Evolutionary conservation across 1,140 invertebrate genomes (phyloP).

Genomic region (Penaeus chinensis): DNA sequence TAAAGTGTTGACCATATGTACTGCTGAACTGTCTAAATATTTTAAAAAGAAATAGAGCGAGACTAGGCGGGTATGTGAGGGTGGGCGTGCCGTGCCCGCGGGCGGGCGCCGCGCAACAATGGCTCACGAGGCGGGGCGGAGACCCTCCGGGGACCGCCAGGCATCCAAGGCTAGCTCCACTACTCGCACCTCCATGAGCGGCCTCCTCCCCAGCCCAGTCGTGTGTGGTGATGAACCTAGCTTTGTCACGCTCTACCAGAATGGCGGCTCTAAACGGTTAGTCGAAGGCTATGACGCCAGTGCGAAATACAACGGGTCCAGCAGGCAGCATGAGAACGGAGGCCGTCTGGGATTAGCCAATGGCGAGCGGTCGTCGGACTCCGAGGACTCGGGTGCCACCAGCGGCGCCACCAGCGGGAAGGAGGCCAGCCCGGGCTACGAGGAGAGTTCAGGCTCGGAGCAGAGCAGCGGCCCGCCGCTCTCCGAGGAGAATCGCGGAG

Average conservation of each 20-base stretch:
- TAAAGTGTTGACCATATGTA: too few species aligned
- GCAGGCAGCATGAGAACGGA: constrained; percentile 36
- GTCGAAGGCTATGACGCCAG: constrained; percentile 42
- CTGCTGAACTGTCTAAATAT: too few species aligned
- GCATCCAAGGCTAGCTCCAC: constrained; percentile 37
- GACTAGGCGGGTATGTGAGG: constrained; percentile 24
- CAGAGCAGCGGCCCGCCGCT: constrained; percentile 57
- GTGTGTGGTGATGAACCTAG: constrained; percentile 58
- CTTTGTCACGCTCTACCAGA: constrained; percentile 48
- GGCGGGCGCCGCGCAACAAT: constrained; percentile 41
- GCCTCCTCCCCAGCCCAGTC: constrained; percentile 61
- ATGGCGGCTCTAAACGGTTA: constrained; percentile 52
- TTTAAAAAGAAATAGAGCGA: not conserved
- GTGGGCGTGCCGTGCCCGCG: constrained; percentile 40
- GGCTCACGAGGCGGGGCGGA: constrained; percentile 44
- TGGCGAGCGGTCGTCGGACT: constrained; percentile 62
- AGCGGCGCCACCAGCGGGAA: constrained; percentile 62
- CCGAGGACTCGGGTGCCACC: constrained; percentile 59
- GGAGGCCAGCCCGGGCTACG: constrained; percentile 62
- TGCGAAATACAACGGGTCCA: constrained; percentile 9
- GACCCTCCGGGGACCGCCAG: constrained; percentile 31
- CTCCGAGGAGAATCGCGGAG: constrained; percentile 39
- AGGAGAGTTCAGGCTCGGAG: constrained; percentile 61
- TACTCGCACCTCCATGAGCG: constrained; percentile 62
- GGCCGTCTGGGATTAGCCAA: constrained; percentile 44